Evolutionary conservation across 2,888 invertebrate species (phyloP), one percentile per base, ranked within the genome.

Genomic region (Eupithecia abbreviata): DNA sequence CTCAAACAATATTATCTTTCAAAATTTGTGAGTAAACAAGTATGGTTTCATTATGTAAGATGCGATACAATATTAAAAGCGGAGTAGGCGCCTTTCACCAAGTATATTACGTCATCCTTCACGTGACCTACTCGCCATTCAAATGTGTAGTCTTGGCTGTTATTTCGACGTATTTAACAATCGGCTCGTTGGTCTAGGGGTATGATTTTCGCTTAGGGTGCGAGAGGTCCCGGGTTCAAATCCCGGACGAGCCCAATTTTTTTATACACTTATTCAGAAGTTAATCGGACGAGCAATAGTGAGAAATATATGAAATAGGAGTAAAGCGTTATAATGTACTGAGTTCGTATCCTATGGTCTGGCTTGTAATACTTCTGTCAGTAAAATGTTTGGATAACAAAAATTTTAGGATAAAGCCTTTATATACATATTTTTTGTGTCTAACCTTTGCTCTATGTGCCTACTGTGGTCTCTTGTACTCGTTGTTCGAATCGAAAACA

Each of bases 211-310:
- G 95, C 94, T 95, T 95, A 90, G 93, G 93, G 93, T 93, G 93
- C 92, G 93, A 93, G 92, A 92, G 93, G 93, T 93, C 95, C 95
- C 95, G 95, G 95, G 95, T 95, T 95, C 95, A 95, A 95, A 95
- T 95, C 95, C 95, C 95, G 95, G 95, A 95, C 95, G 95, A 95
- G 95, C 95, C 95, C 95, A 84, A 79, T 71, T 83, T 84, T 85
- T 86, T 82, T 42, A 58, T 58, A 58, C 10, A 42, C 13, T 66
- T 4, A 13, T 41, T 65, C 0, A 41, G 3, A 58, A 58, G n/a
- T n/a, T 47, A 47, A 9, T 47, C 9, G 43, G 5, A 43, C 7
- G 43, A 18, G n/a, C 9, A 15, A 51, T 15, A 51, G 51, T 51
- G 6, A 1, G 55, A 4, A 18, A 51, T n/a, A n/a, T 1, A 9